Percentiles rank a stretch among this genome's conserved stretches.
phyloP scores from a whole-genome alignment of 2,113 vertebrate species.

The Sakesphorus luctuosus region DNA sequence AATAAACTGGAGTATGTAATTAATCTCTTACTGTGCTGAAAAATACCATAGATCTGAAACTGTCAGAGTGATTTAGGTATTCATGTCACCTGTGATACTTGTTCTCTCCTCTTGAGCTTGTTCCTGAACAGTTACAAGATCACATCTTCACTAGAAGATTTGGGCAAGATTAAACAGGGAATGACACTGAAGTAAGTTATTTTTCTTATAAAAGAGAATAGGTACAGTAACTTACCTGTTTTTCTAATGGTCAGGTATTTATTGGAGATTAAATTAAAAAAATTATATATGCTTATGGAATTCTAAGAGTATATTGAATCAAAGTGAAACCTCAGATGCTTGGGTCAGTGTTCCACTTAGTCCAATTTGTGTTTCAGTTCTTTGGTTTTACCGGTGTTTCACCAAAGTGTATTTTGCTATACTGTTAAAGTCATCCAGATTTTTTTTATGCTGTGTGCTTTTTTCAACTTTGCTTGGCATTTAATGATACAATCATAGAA shows the following conservation, averaged over 20 bases:
- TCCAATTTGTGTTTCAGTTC: background rate
- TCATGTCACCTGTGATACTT: background rate
- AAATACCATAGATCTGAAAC: accelerated
- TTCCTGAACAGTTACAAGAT: constrained; percentile 46
- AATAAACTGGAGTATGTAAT: background rate
- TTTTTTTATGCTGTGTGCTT: background rate
- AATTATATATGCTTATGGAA: background rate
- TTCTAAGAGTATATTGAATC: background rate
- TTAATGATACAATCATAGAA: background rate
- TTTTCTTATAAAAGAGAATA: background rate
- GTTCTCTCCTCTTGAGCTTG: constrained; percentile 1
- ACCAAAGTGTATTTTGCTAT: background rate
- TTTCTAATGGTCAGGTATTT: background rate
- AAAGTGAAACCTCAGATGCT: background rate
- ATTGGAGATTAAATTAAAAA: background rate
- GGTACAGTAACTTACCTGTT: background rate
- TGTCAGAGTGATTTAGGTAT: background rate
- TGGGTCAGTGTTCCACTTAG: background rate
- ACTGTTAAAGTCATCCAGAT: background rate
- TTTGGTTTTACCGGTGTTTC: background rate
- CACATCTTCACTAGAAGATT: constrained; percentile 32
- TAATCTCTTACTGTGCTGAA: background rate
- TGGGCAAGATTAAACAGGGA: constrained; percentile 67
- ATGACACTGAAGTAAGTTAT: constrained; percentile 64
- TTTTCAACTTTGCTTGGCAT: background rate